Conservation (phyloP, 2,797 vertebrate species). For the Netta rufina region DNA sequence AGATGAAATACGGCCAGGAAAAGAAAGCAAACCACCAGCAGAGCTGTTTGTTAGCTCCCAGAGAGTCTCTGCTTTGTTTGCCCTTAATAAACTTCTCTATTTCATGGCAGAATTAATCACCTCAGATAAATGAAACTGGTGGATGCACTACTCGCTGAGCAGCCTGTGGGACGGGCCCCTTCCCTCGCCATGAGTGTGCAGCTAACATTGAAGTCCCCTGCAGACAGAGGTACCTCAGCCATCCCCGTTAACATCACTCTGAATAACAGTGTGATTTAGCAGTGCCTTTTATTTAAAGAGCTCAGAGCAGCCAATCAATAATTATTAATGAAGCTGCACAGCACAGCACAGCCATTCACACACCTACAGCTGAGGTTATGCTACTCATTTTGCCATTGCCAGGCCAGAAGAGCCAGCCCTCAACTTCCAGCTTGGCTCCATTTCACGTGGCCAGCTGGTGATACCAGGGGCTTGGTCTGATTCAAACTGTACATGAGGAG, state of each 20-base stretch:
- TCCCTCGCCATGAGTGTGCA: background rate
- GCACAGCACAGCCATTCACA: background rate
- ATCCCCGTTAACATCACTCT: background rate
- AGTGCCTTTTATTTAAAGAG: background rate
- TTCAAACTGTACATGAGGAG: background rate
- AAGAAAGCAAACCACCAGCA: background rate
- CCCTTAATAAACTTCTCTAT: background rate
- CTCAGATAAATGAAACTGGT: background rate
- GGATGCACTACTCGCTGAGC: background rate
- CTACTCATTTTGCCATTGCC: background rate
- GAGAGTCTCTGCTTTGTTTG: background rate
- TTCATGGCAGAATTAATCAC: background rate
- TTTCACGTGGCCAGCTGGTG: fast-evolving
- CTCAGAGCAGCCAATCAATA: background rate
- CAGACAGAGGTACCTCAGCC: background rate
- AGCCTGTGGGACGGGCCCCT: fast-evolving
- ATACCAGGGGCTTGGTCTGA: background rate
- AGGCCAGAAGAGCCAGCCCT: background rate
- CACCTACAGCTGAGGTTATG: background rate
- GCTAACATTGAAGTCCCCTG: background rate
- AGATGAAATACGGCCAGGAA: background rate
- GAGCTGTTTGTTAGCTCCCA: background rate
- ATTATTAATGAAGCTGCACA: background rate
- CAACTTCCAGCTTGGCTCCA: background rate
- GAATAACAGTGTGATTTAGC: background rate